Percentiles rank a stretch among this genome's conserved stretches.
Conservation (phyloP, 2,797 vertebrate genomes). For the Periophthalmus magnuspinnatus region DNA sequence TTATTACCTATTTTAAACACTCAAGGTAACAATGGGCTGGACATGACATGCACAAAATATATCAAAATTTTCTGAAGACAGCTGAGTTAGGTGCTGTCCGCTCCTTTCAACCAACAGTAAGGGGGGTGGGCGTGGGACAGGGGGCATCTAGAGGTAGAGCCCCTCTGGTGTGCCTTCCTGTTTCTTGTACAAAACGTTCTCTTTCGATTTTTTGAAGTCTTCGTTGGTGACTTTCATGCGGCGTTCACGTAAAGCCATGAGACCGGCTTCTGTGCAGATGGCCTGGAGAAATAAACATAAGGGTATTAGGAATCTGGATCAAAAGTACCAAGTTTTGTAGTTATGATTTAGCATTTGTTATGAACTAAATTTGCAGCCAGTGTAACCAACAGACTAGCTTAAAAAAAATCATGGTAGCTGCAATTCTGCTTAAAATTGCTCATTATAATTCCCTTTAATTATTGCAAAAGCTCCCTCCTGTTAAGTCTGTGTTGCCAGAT, state of each 20-base stretch:
- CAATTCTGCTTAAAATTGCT: no score
- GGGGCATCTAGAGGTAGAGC: slow-evolving; percentile 85
- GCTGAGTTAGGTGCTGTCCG: slow-evolving; percentile 20
- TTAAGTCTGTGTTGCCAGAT: neutral
- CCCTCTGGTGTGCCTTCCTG: slow-evolving; percentile 98
- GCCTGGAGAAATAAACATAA: slow-evolving; percentile 74
- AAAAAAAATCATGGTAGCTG: no score
- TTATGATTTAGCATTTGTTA: no score
- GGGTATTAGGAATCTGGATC: neutral
- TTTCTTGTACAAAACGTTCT: slow-evolving; percentile 98
- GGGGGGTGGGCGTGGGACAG: neutral
- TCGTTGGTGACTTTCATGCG: slow-evolving; percentile 99
- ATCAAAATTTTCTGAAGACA: slow-evolving; percentile 65
- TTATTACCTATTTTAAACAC: slow-evolving; percentile 76
- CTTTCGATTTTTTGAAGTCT: slow-evolving; percentile 99
- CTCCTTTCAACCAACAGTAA: slow-evolving; percentile 40
- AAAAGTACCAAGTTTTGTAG: neutral
- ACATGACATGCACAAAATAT: slow-evolving; percentile 69
- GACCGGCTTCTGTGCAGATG: slow-evolving; percentile 96
- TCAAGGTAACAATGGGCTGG: slow-evolving; percentile 52
- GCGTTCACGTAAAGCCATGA: slow-evolving; percentile 94
- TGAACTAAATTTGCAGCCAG: no score
- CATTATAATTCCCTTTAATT: no score
- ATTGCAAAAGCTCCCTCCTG: no score
- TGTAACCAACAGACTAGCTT: no score